Evolutionary conservation across 2,888 invertebrate genomes (phyloP).

Genomic region (Iphiclides podalirius): DNA sequence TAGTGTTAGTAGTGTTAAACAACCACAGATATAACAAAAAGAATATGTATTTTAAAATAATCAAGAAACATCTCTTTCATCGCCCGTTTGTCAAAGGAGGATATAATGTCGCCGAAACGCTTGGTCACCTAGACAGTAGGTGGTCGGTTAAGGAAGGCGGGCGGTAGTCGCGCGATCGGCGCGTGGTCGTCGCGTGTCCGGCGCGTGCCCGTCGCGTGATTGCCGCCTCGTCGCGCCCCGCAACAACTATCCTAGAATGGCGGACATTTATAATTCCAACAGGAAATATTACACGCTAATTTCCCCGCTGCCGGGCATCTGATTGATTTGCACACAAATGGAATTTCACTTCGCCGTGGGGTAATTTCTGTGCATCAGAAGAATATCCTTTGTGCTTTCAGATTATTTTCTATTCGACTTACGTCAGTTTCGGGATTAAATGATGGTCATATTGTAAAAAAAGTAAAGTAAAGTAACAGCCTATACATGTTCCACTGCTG

Average conservation of each 20-base stretch:
- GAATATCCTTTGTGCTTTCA: not conserved
- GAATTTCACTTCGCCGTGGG: not conserved
- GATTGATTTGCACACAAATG: constrained; percentile 42
- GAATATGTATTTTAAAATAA: too few relatives aligned
- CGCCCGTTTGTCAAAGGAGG: too few relatives aligned
- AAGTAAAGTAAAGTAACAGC: too few relatives aligned
- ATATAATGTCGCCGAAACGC: too few relatives aligned
- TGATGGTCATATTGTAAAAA: not conserved
- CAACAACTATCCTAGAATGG: constrained; percentile 53
- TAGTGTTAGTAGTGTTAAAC: too few relatives aligned
- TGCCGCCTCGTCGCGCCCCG: constrained; percentile 28
- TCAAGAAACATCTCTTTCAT: too few relatives aligned
- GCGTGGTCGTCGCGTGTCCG: constrained; percentile 49
- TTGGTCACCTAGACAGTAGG: constrained; percentile 24
- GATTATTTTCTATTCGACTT: not conserved
- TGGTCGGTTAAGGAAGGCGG: constrained; percentile 30
- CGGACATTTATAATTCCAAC: constrained; percentile 70
- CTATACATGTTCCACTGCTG: too few relatives aligned
- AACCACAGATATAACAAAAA: too few relatives aligned
- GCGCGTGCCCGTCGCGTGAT: constrained; percentile 46
- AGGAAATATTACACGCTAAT: constrained; percentile 79
- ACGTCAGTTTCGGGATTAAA: too few relatives aligned
- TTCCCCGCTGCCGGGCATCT: constrained; percentile 61
- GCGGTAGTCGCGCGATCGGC: constrained; percentile 36
- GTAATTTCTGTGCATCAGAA: not conserved